phyloP scores from a whole-genome alignment of 37 sponge, comb jelly and placozoan genomes.

The Diacarnus erythraeanus region DNA sequence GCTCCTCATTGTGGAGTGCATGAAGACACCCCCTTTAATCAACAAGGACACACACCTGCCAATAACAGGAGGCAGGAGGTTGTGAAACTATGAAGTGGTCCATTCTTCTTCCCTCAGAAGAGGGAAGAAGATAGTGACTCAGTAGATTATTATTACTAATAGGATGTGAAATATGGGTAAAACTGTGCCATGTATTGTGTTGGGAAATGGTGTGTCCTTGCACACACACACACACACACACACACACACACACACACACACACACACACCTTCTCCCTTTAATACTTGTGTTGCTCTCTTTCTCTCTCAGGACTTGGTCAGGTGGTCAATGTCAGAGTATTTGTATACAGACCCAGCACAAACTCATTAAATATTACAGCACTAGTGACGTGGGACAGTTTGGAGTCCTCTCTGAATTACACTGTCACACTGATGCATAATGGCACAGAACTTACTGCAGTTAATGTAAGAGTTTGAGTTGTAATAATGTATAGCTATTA shows the following conservation, averaged over 20 bases:
- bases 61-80: too few species aligned
- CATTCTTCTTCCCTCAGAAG: too few species aligned
- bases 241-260: slow-evolving; percentile 17
- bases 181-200: too few species aligned
- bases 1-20: too few species aligned
- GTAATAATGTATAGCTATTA: too few species aligned
- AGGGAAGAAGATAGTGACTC: too few species aligned
- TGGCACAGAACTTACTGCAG: neutral
- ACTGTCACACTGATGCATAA: neutral
- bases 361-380: slow-evolving; percentile 6
- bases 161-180: neutral
- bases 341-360: slow-evolving; percentile 23
- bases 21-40: too few species aligned
- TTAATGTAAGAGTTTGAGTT: neutral
- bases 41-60: too few species aligned
- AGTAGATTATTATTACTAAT: too few species aligned
- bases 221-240: slow-evolving; percentile 5
- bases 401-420: slow-evolving; percentile 4
- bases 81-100: too few species aligned
- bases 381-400: slow-evolving; percentile 45
- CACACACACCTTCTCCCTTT: slow-evolving; percentile 9
- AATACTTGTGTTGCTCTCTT: neutral
- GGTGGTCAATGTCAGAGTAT: slow-evolving; percentile 40
- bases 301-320: slow-evolving; percentile 19
- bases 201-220: too few species aligned